These are phyloP conservation scores for Tenthredo mesomela DNA, from an alignment of 2,888 invertebrate species.

Conservation along the genomic window DNA sequence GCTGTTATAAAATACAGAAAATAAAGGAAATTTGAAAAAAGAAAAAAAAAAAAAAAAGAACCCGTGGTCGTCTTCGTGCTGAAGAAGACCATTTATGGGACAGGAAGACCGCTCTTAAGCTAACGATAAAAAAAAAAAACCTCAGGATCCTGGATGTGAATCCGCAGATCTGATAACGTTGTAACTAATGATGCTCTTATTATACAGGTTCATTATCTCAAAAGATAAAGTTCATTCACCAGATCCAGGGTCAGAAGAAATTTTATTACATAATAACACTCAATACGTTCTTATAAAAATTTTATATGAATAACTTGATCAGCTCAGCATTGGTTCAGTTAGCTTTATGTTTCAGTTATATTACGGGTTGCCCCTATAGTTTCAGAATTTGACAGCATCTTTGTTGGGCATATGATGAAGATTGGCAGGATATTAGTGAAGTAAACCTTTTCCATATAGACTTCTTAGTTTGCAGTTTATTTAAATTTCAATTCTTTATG, in stretches of 20 bases:
- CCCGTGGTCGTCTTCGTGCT: neutral
- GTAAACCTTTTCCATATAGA: neutral
- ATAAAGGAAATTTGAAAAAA: neutral
- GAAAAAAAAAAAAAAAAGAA: neutral
- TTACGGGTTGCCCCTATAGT: neutral
- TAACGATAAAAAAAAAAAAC: constrained; percentile 8
- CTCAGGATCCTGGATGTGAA: constrained; percentile 13
- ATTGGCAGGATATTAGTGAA: constrained; percentile 37
- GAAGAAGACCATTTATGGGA: neutral
- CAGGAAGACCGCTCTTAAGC: neutral
- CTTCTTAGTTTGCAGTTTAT: constrained; percentile 18
- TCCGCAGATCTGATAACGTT: neutral
- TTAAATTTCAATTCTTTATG: neutral
- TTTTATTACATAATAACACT: neutral
- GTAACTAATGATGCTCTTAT: neutral
- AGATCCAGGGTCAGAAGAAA: neutral
- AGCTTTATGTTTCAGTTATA: neutral
- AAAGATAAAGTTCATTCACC: neutral
- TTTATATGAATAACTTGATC: neutral
- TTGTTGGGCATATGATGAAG: constrained; percentile 5
- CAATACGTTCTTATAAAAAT: neutral
- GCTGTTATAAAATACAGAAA: neutral
- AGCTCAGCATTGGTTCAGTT: neutral
- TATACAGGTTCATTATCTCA: neutral
- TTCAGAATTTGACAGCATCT: constrained; percentile 1